A percentile compares a stretch with the other conserved stretches of the same genome.
phyloP scores from a whole-genome alignment of 2,888 invertebrate species.

The Piscicola geometra region DNA sequence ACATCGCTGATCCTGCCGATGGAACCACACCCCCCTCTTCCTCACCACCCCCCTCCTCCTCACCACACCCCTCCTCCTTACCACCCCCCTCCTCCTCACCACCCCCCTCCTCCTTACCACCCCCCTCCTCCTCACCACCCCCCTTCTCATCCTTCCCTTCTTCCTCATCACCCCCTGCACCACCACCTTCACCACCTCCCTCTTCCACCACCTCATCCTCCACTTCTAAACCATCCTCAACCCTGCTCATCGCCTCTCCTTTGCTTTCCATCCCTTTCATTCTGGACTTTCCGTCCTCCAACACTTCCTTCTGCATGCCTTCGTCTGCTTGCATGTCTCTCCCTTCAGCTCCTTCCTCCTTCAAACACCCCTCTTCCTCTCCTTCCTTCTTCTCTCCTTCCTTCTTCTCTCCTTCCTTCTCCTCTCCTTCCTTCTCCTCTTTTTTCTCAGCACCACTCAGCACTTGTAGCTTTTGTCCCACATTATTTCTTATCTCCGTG shows the following conservation, averaged over 20 bases:
- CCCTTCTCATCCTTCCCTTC: not conserved
- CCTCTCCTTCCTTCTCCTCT: not conserved
- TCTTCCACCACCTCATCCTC: not conserved
- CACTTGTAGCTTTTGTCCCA: not conserved
- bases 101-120: not conserved
- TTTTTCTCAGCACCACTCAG: not conserved
- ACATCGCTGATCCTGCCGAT: slow-evolving; percentile 12
- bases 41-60: not conserved
- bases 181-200: not conserved
- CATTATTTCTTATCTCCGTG: too few species aligned
- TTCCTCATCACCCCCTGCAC: not conserved
- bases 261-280: not conserved
- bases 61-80: not conserved
- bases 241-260: not conserved
- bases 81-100: not conserved
- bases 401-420: not conserved
- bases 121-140: not conserved
- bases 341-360: not conserved
- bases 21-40: not conserved
- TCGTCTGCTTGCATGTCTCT: too few species aligned
- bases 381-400: not conserved
- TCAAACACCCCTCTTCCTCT: not conserved
- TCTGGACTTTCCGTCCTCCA: too few species aligned
- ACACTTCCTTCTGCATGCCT: too few species aligned
- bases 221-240: not conserved